phyloP scores from a whole-genome alignment of 37 sponge, comb jelly and placozoan genomes.

The Trichoplax adhaerens region DNA sequence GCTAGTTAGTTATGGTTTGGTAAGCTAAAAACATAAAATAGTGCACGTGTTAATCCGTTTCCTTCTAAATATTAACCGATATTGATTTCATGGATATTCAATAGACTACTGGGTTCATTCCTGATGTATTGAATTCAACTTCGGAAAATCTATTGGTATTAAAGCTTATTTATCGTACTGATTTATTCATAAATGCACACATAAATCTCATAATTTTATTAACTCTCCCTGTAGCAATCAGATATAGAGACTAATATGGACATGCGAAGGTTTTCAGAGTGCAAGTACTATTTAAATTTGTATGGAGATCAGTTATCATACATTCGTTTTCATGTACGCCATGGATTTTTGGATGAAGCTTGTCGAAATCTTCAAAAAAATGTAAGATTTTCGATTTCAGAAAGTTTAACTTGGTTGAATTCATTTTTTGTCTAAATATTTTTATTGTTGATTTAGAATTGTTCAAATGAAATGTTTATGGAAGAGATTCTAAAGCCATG shows the following conservation, averaged over 20 bases:
- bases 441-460: conserved; percentile 26
- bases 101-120: background rate
- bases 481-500: conserved; percentile 57
- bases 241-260: conserved; percentile 17
- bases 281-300: conserved; percentile 59
- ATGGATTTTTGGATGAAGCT: conserved; percentile 46
- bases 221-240: conserved; percentile 19
- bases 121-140: background rate
- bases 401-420: background rate
- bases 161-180: background rate
- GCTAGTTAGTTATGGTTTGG: conserved; percentile 1
- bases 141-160: background rate
- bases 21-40: background rate
- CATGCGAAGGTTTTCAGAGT: conserved; percentile 42
- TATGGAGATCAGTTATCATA: conserved; percentile 37
- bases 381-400: conserved; percentile 17
- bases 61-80: conserved; percentile 2
- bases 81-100: conserved; percentile 2
- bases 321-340: conserved; percentile 58
- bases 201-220: conserved; percentile 34
- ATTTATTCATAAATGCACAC: conserved; percentile 1
- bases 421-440: background rate
- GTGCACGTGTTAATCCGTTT: background rate
- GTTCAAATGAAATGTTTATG: conserved; percentile 52
- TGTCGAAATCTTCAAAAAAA: conserved; percentile 45